phyloP scores from a whole-genome alignment of 2,113 vertebrate species.

The Seriola quinqueradiata region DNA sequence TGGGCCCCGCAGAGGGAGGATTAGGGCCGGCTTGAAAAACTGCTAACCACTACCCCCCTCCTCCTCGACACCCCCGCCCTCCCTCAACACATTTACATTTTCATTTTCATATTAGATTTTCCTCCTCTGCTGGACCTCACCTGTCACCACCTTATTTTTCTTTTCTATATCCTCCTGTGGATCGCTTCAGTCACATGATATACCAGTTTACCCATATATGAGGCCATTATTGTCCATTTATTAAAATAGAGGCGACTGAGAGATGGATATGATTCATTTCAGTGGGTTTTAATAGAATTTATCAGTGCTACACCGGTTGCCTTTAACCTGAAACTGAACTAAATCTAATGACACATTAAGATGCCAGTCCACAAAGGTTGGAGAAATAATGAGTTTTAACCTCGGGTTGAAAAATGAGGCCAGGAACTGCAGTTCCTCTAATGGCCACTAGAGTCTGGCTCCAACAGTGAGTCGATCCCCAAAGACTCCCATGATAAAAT shows the following conservation, averaged over 20 bases:
- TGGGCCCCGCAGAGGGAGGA: constrained; percentile 83
- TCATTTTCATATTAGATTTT: constrained; percentile 86
- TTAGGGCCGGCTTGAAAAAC: constrained; percentile 85
- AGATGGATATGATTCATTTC: not conserved
- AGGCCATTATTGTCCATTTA: not conserved
- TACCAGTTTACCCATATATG: not conserved
- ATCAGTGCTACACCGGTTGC: constrained; percentile 1
- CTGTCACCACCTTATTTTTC: constrained; percentile 33
- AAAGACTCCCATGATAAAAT: too few species aligned
- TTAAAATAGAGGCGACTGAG: constrained; percentile 9
- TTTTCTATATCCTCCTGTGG: not conserved
- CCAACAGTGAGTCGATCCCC: too few species aligned
- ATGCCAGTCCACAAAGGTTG: not conserved
- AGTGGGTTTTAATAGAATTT: constrained; percentile 14
- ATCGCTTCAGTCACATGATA: not conserved
- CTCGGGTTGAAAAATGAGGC: too few species aligned
- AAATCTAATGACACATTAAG: not conserved
- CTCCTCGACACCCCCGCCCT: constrained; percentile 6
- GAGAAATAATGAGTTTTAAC: not conserved
- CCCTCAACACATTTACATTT: constrained; percentile 83
- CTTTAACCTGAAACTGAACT: constrained; percentile 3
- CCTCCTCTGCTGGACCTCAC: constrained; percentile 45
- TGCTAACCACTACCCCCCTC: constrained; percentile 59
- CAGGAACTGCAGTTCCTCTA: too few species aligned
- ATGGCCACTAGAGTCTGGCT: too few species aligned